Evolutionary conservation across 2,797 vertebrate genomes (phyloP), one percentile per base, ranked within the genome.

Genomic region (Enteromius thamalakanensis): DNA sequence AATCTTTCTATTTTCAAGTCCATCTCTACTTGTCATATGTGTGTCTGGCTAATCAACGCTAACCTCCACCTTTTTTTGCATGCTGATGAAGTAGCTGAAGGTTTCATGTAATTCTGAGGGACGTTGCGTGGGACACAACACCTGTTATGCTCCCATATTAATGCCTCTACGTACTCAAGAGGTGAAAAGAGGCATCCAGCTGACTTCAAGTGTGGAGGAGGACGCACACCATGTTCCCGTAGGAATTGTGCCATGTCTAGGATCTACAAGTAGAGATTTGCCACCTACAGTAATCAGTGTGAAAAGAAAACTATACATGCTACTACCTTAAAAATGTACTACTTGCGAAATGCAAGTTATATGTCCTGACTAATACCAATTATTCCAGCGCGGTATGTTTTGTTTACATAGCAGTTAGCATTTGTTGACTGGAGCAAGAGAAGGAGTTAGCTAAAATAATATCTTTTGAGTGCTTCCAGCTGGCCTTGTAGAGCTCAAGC

Each of bases 81-180:
- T 82, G n/a, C 62, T 82, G 14, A 74, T 74, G 80, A 64, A 72
- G 70, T 53, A 58, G 17, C 45, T 81, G 58, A 40, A 75, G 32
- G 51, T 58, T 75, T 75, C 49, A 6, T 67, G 47, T 76, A 55
- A 40, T 45, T 82, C 60, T 55, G 58, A 51, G n/a, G 45, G 21
- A 81, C 5, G 21, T 3, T 72, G 80, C 58, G 70, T 81, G 70
- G 80, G 80, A 74, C 32, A 76, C 17, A 51, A 76, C 80, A 75
- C 71, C 47, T 40, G 71, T 55, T 53, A 65, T 82, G 60, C 67
- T 67, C 15, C 47, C 1, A 2, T 53, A 42, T 64, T 74, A 34
- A 75, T 82, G 71, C 17, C 68, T 72, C 37, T 47, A 62, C 11
- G 9, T 58, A 80, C 23, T 32, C 40, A 81, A 72, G 40, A 81